These are phyloP conservation scores for Calameuta pallipes DNA, from an alignment of 2,888 invertebrate genomes.

Conservation along the genomic window DNA sequence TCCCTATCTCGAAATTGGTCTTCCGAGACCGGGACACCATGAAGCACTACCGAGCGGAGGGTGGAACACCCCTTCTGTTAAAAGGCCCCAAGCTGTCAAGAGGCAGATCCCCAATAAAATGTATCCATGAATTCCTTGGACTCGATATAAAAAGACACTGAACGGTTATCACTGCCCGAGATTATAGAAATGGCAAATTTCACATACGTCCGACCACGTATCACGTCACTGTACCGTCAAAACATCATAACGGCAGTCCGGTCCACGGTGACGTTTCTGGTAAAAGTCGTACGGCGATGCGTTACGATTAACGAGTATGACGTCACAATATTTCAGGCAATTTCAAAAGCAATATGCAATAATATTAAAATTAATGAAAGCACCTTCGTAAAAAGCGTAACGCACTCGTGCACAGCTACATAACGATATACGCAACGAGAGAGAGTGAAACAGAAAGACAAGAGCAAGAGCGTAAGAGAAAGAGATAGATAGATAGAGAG, in stretches of 20 bases:
- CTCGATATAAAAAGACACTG: slow-evolving; percentile 52
- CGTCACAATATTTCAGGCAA: slow-evolving; percentile 44
- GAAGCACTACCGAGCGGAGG: slow-evolving; percentile 3
- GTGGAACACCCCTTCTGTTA: not conserved
- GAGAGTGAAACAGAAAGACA: slow-evolving; percentile 10
- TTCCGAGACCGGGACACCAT: slow-evolving; percentile 42
- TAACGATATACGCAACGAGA: slow-evolving; percentile 11
- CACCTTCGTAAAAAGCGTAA: slow-evolving; percentile 41
- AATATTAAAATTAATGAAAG: slow-evolving; percentile 52
- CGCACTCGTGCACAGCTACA: slow-evolving; percentile 13
- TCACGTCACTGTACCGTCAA: not conserved
- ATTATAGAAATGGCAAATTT: not conserved
- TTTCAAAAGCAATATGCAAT: slow-evolving; percentile 53
- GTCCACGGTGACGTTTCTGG: not conserved
- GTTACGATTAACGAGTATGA: slow-evolving; percentile 31
- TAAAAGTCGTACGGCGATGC: slow-evolving; percentile 4
- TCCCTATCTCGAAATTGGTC: slow-evolving; percentile 54
- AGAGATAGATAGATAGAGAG: slow-evolving; percentile 24
- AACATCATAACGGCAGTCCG: not conserved
- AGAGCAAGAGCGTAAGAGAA: slow-evolving; percentile 14
- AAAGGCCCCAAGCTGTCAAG: slow-evolving; percentile 1
- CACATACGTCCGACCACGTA: not conserved
- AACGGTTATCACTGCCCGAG: slow-evolving; percentile 36
- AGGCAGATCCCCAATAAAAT: slow-evolving; percentile 44
- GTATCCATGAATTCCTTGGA: slow-evolving; percentile 42